Evolutionary conservation across 2,888 invertebrate genomes (phyloP).

Genomic region (Tiliacea citrago): DNA sequence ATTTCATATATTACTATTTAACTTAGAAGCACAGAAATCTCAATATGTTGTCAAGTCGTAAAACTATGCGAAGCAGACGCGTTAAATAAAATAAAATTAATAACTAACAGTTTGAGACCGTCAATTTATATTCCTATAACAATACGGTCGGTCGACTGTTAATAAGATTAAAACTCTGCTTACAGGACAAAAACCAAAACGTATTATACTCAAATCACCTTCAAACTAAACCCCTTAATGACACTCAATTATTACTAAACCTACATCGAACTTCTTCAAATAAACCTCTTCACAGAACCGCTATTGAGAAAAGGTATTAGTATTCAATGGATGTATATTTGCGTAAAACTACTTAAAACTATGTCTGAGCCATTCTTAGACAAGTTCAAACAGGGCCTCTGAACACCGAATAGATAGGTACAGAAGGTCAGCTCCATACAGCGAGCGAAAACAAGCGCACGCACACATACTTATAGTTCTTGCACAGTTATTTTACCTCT

Average conservation of each 20-base stretch:
- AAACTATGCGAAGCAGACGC: not conserved
- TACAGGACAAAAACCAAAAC: not conserved
- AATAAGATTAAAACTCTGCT: not conserved
- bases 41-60: not conserved
- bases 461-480: not conserved
- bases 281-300: constrained; percentile 13
- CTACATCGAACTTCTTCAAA: constrained; percentile 17
- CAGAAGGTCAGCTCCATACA: not conserved
- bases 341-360: constrained; percentile 39
- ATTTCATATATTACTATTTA: not conserved
- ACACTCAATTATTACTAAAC: constrained; percentile 23
- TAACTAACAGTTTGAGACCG: not conserved
- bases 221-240: constrained; percentile 3
- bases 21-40: not conserved
- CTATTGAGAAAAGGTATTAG: constrained; percentile 50
- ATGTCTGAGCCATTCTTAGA: constrained; percentile 43
- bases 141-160: not conserved
- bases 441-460: not conserved
- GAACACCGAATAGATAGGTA: not conserved
- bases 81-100: not conserved
- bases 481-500: too few species aligned
- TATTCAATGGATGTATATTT: constrained; percentile 54
- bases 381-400: constrained; percentile 27
- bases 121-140: not conserved
- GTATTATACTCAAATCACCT: constrained; percentile 4